Evolutionary conservation across 1,140 invertebrate genomes (phyloP), one percentile per base, ranked within the genome.

Genomic region (Bombus polaris): DNA sequence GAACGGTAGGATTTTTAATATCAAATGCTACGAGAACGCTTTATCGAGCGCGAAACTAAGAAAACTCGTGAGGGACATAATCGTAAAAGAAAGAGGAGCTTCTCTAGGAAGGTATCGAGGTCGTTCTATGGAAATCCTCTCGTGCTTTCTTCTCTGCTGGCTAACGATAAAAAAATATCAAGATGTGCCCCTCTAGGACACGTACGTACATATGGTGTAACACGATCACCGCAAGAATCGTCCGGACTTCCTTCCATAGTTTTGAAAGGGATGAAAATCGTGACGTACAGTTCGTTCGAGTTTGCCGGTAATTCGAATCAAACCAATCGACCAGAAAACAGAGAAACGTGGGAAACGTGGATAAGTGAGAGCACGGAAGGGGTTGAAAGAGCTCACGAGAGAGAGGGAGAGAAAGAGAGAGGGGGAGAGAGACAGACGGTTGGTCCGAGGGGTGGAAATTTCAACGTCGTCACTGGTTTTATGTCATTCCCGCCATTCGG

Each of bases 401-500:
- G 44, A 62, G 59, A 32, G 15, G 8, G 65, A 6, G 15, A 3
- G 12, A 32, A 4, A 1, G 62, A 13, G 32, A 32, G 3, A 66
- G 5, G 4, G 3, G 3, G 1, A 47, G 65, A 35, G 53, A 53
- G 32, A 39, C 22, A n/a, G 79, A n/a, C 6, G 39, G 44, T 9
- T 6, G 6, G 70, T 28, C 10, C 25, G 18, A 82, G 76, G 53
- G 75, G 83, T 83, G 81, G 85, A 92, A 91, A 92, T 91, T 91
- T 91, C 89, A 88, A 81, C 88, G 85, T 44, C 89, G 87, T 92
- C 91, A 91, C 87, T 83, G 89, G 83, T 90, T 92, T 92, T 92
- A 91, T 85, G 90, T 92, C 91, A 91, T 91, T 92, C 83, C 88
- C 88, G 86, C 90, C 91, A 91, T 92, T 93, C 89, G 92, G 92